Evolutionary conservation across 2,113 vertebrate species (phyloP), one percentile per base, ranked within the genome.

Genomic region (Trematomus loennbergii): DNA sequence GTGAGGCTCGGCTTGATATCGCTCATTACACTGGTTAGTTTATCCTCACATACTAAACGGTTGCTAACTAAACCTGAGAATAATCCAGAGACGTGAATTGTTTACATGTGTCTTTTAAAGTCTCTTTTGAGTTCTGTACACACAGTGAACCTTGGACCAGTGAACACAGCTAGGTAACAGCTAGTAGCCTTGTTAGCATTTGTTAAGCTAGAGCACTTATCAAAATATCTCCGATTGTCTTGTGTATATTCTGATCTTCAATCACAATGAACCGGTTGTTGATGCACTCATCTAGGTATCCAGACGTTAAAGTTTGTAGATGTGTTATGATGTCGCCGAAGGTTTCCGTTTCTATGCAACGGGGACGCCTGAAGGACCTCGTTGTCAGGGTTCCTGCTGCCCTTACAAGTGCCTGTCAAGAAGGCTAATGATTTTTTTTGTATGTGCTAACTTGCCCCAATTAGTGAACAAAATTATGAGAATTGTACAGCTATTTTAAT

Each of bases 281-380:
- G 9, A 3, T 13, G 25, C 43, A 6, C 4, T 54, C 2, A 54
- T 20, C 12, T 0, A 1, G 3, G 2, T 29, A 57, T 25, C 25
- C 4, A 20, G 10, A 33, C 2, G 49, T 3, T 13, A 33, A 49
- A 25, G 57, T 69, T 40, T 46, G 53, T 36, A 48, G 54, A 2
- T 40, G 48, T n/a, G 66, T 58, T 45, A 43, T 72, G 55, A 68
- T 70, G 65, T 74, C 12, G 0, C 55, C 9, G 25, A 75, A 61
- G 16, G 60, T 64, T 83, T 75, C 75, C 68, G 94, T 95, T 92
- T 75, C 94, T 91, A 94, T 74, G 94, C 94, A 95, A 95, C 94
- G 86, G 78, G n/a, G 93, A 94, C 94, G 93, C 93, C 18, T 4
- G 53, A 79, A 88, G 88, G 91, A 83, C 89, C 92, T 0, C 64